phyloP scores from a whole-genome alignment of 2,888 invertebrate genomes.

The Xestia sexstrigata region DNA sequence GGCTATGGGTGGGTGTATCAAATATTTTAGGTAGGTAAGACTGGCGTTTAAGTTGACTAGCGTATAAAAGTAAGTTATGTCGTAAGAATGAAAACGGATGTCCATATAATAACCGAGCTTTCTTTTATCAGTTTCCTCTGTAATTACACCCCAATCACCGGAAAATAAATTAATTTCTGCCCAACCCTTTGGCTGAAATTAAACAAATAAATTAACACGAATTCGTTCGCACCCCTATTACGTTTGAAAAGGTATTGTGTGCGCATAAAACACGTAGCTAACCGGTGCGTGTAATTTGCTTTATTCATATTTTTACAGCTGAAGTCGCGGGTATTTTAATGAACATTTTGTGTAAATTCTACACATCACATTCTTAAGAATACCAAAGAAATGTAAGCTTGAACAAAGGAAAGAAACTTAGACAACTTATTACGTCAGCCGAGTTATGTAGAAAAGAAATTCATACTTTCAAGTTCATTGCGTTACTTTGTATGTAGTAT shows the following conservation, averaged over 20 bases:
- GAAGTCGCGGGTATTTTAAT: constrained; percentile 1
- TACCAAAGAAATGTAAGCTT: constrained; percentile 33
- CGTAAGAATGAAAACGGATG: neutral
- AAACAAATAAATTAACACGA: constrained; percentile 57
- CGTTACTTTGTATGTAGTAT: constrained; percentile 13
- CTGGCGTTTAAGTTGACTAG: no score
- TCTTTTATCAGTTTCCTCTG: constrained; percentile 34
- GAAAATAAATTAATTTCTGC: constrained; percentile 39
- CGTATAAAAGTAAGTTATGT: neutral
- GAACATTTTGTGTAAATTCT: constrained; percentile 24
- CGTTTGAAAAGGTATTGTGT: constrained; percentile 46
- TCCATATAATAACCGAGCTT: neutral
- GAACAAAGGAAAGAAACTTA: constrained; percentile 43
- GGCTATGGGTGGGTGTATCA: no score
- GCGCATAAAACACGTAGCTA: constrained; percentile 26
- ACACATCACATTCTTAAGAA: constrained; percentile 19
- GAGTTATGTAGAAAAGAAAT: constrained; percentile 11
- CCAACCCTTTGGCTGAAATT: constrained; percentile 42
- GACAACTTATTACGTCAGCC: constrained; percentile 51
- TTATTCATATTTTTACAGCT: constrained; percentile 47
- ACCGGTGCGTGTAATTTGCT: constrained; percentile 46
- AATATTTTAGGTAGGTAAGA: no score
- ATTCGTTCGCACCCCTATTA: constrained; percentile 46
- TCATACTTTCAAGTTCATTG: constrained; percentile 4
- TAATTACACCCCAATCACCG: constrained; percentile 31